Evolutionary conservation across 2,797 vertebrate species (phyloP).

Genomic region (Gymnocypris eckloni): DNA sequence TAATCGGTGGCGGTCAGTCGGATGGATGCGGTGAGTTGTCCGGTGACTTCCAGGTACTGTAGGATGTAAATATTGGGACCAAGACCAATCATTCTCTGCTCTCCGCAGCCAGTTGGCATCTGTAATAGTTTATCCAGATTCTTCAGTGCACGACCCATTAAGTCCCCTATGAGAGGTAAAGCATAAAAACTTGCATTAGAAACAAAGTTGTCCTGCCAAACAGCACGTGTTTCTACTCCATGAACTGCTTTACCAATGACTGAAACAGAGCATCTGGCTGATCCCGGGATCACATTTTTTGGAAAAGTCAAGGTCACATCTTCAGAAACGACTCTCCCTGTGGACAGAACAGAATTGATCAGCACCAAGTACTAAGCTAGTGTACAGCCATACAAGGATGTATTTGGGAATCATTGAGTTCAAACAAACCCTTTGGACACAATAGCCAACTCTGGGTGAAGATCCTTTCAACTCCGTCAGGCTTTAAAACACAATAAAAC

Average conservation of each 20-base stretch:
- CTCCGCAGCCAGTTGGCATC: conserved; percentile 84
- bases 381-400: background rate
- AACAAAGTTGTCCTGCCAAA: background rate
- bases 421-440: conserved; percentile 73
- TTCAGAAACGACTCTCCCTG: conserved; percentile 64
- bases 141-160: conserved; percentile 78
- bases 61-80: conserved; percentile 83
- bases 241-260: conserved; percentile 32
- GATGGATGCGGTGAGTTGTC: conserved; percentile 73
- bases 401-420: background rate
- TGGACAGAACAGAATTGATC: background rate
- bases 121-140: conserved; percentile 77
- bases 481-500: conserved; percentile 54
- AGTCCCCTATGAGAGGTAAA: conserved; percentile 72
- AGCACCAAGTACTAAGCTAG: no score
- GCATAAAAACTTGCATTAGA: background rate
- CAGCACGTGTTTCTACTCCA: no score
- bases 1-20: conserved; percentile 66
- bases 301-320: conserved; percentile 66
- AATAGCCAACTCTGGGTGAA: conserved; percentile 70
- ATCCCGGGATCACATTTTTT: conserved; percentile 68
- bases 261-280: conserved; percentile 56
- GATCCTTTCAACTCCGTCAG: conserved; percentile 71
- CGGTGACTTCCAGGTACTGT: conserved; percentile 58
- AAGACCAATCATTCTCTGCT: conserved; percentile 83